Evolutionary conservation across 2,797 vertebrate genomes (phyloP), one percentile per base, ranked within the genome.

Genomic region (Natrix natrix): DNA sequence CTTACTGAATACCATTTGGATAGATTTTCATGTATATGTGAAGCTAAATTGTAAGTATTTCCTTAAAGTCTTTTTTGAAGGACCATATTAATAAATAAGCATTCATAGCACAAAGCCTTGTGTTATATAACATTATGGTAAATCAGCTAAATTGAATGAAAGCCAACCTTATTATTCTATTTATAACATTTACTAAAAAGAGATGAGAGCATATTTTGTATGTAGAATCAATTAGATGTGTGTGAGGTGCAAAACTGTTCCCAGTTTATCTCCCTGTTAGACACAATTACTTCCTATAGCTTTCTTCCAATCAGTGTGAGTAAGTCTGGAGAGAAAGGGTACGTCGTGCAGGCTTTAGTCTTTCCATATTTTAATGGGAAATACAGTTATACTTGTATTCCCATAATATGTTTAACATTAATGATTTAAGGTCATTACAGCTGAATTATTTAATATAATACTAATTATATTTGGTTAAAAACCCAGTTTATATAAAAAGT

Each of bases 1-100:
- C 90, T n/a, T 4, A 93, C 88, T 96, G 69, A 78, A 78, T 78
- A 78, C 89, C 11, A 88, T 96, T 90, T 48, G 20, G 86, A 88
- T 43, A 92, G 90, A 20, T 89, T 86, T 24, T 59, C 20, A 0
- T 26, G 8, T 66, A 2, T 26, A 83, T 78, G 92, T 5, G 78
- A 66, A 63, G 74, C 32, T 13, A 60, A 43, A n/a, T 59, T 78
- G 0, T 74, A 61, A 0, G 48, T 22, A 69, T 52, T 55, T 32
- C 57, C 10, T 5, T 26, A 37, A 55, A 69, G 28, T 87, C 54
- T 48, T 55, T 8, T 59, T 87, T 87, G 86, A 14, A 63, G 26
- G 13, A 32, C 28, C 86, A 5, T 37, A 90, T 69, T 93, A 57
- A 93, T 93, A 87, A 90, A 57, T 43, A 54, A 69, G 28, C 57